Base-by-base conservation (phyloP, 2,113 vertebrate genomes). In the Phylloscopus whistleri region DNA sequence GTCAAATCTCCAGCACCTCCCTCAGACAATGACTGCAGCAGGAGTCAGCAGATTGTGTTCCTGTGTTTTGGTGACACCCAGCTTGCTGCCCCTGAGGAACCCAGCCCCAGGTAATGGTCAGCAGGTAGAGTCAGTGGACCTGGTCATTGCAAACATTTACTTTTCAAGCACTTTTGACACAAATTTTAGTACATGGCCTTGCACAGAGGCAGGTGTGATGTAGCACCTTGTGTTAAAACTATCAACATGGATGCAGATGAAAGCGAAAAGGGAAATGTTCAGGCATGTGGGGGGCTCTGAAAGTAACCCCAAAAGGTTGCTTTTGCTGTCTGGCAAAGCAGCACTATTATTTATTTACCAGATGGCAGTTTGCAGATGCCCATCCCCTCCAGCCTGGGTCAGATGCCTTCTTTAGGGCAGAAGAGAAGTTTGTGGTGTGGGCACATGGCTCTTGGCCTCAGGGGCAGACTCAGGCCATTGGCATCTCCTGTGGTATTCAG, bases 231-330 rank as follows among this genome's bases (percentile, higher is more conserved):
- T 64, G 9, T 69, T 73, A 41, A 19, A 59, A 10, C 16, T 60
- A 5, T 20, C 16, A 20, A 7, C 48, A 28, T 0, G 41, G 44
- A 19, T 4, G 5, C 8, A 51, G n/a, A 10, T 53, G 41, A 62
- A 69, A 80, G n/a, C 59, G 37, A 80, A 69, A 0, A 0, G 16
- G 26, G 31, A 60, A 41, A 23, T 0, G 0, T 55, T 64, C 35
- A 60, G 70, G 27, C 6, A 5, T 15, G 3, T 11, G 17, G 15
- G 52, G n/a, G n/a, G n/a, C n/a, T 53, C 22, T 80, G 80, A 86
- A 73, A 62, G 17, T 37, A 79, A 59, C 27, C 35, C 31, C 3
- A 37, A 58, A 83, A 66, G 2, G 11, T 30, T 39, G 43, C 0
- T 24, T 59, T 76, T 85, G 13, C n/a, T 66, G 46, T 8, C 51